Evolutionary conservation across 2,888 invertebrate species (phyloP).

Genomic region (Strigamia maritima): DNA sequence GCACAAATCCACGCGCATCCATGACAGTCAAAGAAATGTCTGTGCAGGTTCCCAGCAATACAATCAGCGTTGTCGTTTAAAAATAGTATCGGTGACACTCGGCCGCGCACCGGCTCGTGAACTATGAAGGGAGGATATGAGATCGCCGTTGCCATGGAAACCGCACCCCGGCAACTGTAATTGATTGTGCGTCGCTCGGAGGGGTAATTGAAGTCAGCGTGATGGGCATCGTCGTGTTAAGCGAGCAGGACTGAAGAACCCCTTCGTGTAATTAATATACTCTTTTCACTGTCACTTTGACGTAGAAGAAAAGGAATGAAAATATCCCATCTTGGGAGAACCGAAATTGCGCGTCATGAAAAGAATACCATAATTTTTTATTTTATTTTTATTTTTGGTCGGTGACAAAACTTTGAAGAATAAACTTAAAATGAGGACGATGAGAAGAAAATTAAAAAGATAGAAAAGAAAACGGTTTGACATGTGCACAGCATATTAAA

Average conservation of each 20-base stretch:
- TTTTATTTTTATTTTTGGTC: neutral
- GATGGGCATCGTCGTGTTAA: conserved; percentile 37
- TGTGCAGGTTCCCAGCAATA: conserved; percentile 16
- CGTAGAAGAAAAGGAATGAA: conserved; percentile 12
- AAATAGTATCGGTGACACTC: conserved; percentile 21
- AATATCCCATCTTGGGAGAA: conserved; percentile 18
- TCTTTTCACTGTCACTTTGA: conserved; percentile 27
- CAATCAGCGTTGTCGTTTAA: conserved; percentile 18
- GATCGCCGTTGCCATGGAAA: conserved; percentile 28
- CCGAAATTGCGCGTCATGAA: conserved; percentile 24
- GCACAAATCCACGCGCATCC: neutral
- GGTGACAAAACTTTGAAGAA: conserved; percentile 4
- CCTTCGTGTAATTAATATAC: conserved; percentile 31
- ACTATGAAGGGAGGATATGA: conserved; percentile 19
- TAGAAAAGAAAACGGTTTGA: neutral
- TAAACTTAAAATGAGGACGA: conserved; percentile 22
- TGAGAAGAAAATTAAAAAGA: conserved; percentile 6
- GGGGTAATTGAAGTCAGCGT: conserved; percentile 36
- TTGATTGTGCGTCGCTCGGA: conserved; percentile 36
- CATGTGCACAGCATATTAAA: neutral
- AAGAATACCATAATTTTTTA: neutral
- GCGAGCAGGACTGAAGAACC: conserved; percentile 34
- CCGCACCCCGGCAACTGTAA: conserved; percentile 30
- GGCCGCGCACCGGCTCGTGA: conserved; percentile 25
- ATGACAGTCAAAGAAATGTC: conserved; percentile 18